These are phyloP conservation scores for Synanthedon formicaeformis DNA, from an alignment of 2,888 invertebrate species.

Conservation along the genomic window DNA sequence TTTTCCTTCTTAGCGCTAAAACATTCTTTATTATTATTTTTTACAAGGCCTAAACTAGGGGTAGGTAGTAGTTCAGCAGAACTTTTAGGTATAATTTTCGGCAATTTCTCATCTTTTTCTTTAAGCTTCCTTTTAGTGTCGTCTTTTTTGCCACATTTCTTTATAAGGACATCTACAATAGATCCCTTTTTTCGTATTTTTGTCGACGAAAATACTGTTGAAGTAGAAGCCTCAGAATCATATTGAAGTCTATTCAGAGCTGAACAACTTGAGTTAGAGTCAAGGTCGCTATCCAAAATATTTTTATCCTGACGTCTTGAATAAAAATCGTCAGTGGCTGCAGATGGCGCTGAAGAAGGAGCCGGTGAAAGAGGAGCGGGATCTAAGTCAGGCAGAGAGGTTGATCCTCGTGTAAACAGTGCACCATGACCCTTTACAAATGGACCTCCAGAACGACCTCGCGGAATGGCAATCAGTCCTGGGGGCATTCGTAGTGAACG, in stretches of 20 bases:
- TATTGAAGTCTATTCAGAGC: slow-evolving; percentile 66
- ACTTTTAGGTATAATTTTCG: slow-evolving; percentile 62
- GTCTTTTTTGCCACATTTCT: slow-evolving; percentile 74
- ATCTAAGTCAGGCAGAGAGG: slow-evolving; percentile 83
- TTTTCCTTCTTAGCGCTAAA: slow-evolving; percentile 57
- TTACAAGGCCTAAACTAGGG: slow-evolving; percentile 68
- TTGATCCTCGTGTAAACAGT: slow-evolving; percentile 74
- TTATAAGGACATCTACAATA: slow-evolving; percentile 75
- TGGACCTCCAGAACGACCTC: slow-evolving; percentile 72
- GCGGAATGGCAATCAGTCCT: slow-evolving; percentile 82
- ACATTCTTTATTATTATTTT: slow-evolving; percentile 48
- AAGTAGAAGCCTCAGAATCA: slow-evolving; percentile 77
- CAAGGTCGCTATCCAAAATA: slow-evolving; percentile 73
- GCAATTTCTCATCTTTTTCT: slow-evolving; percentile 66
- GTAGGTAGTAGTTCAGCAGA: slow-evolving; percentile 74
- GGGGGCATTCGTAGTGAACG: slow-evolving; percentile 85
- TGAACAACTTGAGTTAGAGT: slow-evolving; percentile 76
- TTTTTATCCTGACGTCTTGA: slow-evolving; percentile 55
- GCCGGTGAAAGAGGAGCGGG: slow-evolving; percentile 79
- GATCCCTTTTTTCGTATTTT: slow-evolving; percentile 66
- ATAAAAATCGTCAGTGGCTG: slow-evolving; percentile 69
- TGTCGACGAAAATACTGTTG: slow-evolving; percentile 74
- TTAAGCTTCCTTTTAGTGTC: slow-evolving; percentile 66
- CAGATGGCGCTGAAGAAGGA: slow-evolving; percentile 72
- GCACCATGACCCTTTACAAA: slow-evolving; percentile 39